phyloP scores from a whole-genome alignment of 2,797 vertebrate species.

The Gouania willdenowi region DNA sequence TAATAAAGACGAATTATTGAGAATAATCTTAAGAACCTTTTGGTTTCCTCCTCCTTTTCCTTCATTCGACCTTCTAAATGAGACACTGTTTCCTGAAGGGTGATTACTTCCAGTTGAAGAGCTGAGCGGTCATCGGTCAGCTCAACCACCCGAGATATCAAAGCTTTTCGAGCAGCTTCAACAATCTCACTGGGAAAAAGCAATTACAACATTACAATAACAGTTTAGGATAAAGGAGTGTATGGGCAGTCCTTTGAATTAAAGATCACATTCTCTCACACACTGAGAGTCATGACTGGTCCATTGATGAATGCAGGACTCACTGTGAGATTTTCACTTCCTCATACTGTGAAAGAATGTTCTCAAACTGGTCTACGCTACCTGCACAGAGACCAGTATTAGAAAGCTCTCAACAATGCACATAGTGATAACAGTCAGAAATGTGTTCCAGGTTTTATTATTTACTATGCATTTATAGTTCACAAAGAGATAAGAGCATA shows the following conservation, averaged over 20 bases:
- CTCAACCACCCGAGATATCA: slow-evolving; percentile 77
- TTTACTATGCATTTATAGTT: not conserved
- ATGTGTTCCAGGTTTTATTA: not conserved
- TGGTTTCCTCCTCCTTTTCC: slow-evolving; percentile 77
- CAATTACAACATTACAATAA: not conserved
- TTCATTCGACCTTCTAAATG: slow-evolving; percentile 68
- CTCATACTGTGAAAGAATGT: slow-evolving; percentile 75
- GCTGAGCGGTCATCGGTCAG: slow-evolving; percentile 75
- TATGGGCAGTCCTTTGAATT: slow-evolving; percentile 6
- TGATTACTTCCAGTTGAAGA: slow-evolving; percentile 63
- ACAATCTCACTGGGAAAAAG: slow-evolving; percentile 57
- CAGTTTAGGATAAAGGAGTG: not conserved
- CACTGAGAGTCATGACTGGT: not conserved
- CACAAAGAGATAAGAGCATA: not conserved
- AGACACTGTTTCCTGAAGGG: slow-evolving; percentile 61
- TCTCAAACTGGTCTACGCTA: slow-evolving; percentile 72
- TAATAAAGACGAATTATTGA: not conserved
- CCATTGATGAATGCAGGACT: slow-evolving; percentile 43
- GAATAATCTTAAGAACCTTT: slow-evolving; percentile 52
- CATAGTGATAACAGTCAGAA: not conserved
- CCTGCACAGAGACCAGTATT: slow-evolving; percentile 38
- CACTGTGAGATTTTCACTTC: slow-evolving; percentile 79
- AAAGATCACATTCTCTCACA: not conserved
- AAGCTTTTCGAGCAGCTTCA: slow-evolving; percentile 74
- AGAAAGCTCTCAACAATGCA: not conserved